These are phyloP conservation scores for Aspidiotus rigidus DNA, from an alignment of 2,888 invertebrate species.

Conservation along the genomic window DNA sequence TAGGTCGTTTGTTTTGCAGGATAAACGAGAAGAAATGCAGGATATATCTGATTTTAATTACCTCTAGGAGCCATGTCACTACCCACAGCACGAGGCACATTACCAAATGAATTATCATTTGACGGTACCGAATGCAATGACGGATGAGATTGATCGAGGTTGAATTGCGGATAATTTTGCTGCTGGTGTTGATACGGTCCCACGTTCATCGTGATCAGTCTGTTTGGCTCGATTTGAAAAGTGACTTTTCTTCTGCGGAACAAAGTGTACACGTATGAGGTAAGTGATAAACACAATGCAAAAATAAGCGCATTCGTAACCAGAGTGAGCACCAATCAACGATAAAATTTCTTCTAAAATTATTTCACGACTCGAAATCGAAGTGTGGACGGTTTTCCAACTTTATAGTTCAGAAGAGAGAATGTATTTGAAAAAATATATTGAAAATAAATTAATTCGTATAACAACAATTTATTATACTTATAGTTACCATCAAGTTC, in stretches of 20 bases:
- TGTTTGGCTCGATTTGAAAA: neutral
- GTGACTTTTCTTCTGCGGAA: neutral
- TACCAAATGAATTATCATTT: neutral
- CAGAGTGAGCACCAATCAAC: too few relatives aligned
- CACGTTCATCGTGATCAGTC: neutral
- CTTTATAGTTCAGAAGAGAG: too few relatives aligned
- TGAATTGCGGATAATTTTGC: neutral
- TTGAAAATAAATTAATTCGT: too few relatives aligned
- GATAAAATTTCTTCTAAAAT: too few relatives aligned
- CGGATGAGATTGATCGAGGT: neutral
- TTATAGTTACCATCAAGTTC: too few relatives aligned
- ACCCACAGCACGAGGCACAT: neutral
- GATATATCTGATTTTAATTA: neutral
- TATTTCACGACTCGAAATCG: too few relatives aligned
- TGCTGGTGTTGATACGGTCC: neutral
- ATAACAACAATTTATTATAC: too few relatives aligned
- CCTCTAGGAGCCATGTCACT: neutral
- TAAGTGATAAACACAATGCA: too few relatives aligned
- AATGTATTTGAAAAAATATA: too few relatives aligned
- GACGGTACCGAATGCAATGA: neutral
- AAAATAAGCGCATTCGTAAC: too few relatives aligned
- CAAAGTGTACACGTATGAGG: neutral
- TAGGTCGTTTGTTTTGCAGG: neutral
- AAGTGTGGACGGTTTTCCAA: too few relatives aligned
- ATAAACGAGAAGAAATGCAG: neutral